Percentiles rank a stretch among this genome's conserved stretches.
Evolutionary conservation across 2,113 vertebrate genomes (phyloP).

Genomic region (Struthio camelus): DNA sequence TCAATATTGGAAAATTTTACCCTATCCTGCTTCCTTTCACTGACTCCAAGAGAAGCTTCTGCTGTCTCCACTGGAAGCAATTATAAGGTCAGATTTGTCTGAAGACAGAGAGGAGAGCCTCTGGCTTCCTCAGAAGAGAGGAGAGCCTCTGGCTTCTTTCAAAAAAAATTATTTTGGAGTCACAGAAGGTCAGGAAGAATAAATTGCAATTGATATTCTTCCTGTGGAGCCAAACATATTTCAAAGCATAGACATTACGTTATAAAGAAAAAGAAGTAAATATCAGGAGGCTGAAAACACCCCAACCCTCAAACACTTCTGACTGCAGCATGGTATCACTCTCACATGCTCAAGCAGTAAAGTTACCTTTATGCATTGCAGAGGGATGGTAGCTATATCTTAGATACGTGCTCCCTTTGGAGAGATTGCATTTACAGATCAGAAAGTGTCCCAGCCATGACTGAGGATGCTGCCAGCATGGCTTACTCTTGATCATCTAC

Average conservation of each 20-base stretch:
- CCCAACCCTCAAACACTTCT: background rate
- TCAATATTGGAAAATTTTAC: background rate
- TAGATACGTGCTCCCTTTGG: background rate
- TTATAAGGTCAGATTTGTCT: constrained; percentile 15
- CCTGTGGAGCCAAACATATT: background rate
- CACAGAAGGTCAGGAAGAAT: constrained; percentile 32
- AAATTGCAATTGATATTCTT: constrained; percentile 23
- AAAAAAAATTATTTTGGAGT: constrained; percentile 42
- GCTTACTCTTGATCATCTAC: background rate
- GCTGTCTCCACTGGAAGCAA: background rate
- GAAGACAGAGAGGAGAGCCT: background rate
- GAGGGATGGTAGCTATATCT: background rate
- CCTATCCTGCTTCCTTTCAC: background rate
- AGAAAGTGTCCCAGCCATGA: background rate
- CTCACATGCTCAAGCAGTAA: background rate
- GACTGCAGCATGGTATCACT: background rate
- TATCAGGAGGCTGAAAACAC: background rate
- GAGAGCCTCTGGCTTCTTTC: constrained; percentile 20
- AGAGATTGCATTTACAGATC: background rate
- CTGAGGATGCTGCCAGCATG: background rate
- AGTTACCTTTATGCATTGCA: background rate
- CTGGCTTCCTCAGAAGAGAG: background rate
- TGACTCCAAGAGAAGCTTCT: background rate
- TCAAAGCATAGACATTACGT: background rate
- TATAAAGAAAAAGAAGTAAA: constrained; percentile 13